Evolutionary conservation across 1,140 invertebrate genomes (phyloP).

Genomic region (Maniola jurtina): DNA sequence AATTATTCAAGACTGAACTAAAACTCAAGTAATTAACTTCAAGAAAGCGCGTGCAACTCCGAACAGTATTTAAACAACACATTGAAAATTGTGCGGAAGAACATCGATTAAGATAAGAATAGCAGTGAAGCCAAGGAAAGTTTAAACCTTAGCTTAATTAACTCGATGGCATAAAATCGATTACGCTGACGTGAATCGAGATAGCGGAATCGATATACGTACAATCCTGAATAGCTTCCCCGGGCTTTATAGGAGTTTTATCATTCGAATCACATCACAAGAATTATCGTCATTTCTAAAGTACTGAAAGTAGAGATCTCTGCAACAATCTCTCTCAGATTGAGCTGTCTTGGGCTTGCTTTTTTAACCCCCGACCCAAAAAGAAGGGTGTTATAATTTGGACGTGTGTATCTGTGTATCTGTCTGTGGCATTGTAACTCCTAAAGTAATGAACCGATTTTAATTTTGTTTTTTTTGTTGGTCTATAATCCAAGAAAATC

Average conservation of each 20-base stretch:
- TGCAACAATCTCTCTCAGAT: not conserved
- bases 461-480: too few species aligned
- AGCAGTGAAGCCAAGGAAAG: conserved; percentile 34
- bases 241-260: conserved; percentile 29
- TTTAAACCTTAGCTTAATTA: conserved; percentile 47
- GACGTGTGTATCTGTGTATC: too few species aligned
- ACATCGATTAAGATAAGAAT: conserved; percentile 44
- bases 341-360: too few species aligned
- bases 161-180: conserved; percentile 50
- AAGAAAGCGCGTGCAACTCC: conserved; percentile 19
- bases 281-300: conserved; percentile 27
- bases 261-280: conserved; percentile 27
- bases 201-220: conserved; percentile 45
- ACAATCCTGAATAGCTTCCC: conserved; percentile 31
- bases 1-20: not conserved
- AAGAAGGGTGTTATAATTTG: too few species aligned
- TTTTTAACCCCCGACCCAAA: too few species aligned
- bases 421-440: too few species aligned
- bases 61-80: conserved; percentile 32
- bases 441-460: too few species aligned
- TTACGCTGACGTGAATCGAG: conserved; percentile 45
- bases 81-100: conserved; percentile 39
- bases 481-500: too few species aligned
- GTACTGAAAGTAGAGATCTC: conserved; percentile 16
- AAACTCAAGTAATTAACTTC: conserved; percentile 12